Conservation (phyloP, 2,888 invertebrate genomes). For the Eulithis prunata region DNA sequence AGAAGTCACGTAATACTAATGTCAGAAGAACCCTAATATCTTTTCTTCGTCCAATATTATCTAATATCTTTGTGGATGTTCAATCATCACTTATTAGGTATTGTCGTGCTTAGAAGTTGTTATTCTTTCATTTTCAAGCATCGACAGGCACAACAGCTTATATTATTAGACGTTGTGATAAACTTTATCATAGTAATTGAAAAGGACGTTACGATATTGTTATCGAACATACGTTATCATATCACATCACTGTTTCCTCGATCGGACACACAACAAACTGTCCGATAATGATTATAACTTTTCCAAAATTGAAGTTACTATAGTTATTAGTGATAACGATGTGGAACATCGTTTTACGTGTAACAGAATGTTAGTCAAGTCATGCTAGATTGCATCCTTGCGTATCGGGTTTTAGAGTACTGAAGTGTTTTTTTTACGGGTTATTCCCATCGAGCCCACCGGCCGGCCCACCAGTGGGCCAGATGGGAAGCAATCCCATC, state of each 20-base stretch:
- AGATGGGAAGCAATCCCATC: too few species aligned
- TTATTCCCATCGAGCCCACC: too few species aligned
- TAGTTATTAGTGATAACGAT: conserved; percentile 28
- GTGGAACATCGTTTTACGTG: conserved; percentile 8
- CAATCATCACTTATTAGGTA: neutral
- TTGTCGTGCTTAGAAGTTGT: neutral
- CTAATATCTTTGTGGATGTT: conserved; percentile 7
- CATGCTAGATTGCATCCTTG: too few species aligned
- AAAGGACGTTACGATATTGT: conserved; percentile 48
- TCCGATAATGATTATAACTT: conserved; percentile 44
- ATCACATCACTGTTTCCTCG: conserved; percentile 43
- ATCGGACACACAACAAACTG: conserved; percentile 48
- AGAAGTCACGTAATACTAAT: neutral
- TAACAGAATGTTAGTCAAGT: too few species aligned
- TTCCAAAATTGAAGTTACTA: conserved; percentile 46
- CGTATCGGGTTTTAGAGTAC: too few species aligned
- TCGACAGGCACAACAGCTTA: conserved; percentile 8
- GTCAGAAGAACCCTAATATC: neutral
- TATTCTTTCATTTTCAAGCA: conserved; percentile 10
- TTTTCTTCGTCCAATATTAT: neutral
- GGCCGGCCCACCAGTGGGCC: too few species aligned
- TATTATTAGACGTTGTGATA: conserved; percentile 35
- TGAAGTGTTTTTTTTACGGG: too few species aligned
- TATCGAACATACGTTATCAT: conserved; percentile 45
- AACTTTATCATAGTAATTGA: conserved; percentile 51